A percentile compares a stretch with the other conserved stretches of the same genome.
These are phyloP conservation scores for Bothrops jararaca DNA, from an alignment of 2,113 vertebrate species.

Conservation along the genomic window DNA sequence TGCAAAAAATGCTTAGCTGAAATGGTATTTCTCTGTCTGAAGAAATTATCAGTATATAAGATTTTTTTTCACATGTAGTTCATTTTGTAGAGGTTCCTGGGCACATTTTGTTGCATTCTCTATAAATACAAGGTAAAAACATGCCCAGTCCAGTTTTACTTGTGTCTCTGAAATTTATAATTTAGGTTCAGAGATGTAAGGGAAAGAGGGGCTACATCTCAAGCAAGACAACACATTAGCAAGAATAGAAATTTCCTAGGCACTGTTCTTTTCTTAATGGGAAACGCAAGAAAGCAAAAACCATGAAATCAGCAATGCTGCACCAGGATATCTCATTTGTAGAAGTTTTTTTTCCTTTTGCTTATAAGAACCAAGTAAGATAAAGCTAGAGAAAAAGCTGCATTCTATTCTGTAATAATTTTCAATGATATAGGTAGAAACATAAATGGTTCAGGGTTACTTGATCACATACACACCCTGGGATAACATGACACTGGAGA, in stretches of 20 bases:
- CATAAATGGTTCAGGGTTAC: not conserved
- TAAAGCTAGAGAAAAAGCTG: not conserved
- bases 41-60: not conserved
- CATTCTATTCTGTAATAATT: not conserved
- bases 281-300: not conserved
- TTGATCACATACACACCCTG: not conserved
- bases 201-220: not conserved
- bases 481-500: not conserved
- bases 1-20: not conserved
- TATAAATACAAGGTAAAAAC: not conserved
- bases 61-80: not conserved
- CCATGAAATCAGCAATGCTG: not conserved
- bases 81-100: not conserved
- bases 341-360: not conserved
- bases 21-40: not conserved
- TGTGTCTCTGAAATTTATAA: not conserved
- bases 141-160: not conserved
- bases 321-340: not conserved
- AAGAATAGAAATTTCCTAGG: not conserved
- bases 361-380: not conserved
- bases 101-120: not conserved
- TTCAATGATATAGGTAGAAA: not conserved
- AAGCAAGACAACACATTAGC: not conserved
- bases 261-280: not conserved
- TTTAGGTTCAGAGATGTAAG: not conserved